Percentiles rank a stretch among this genome's conserved stretches.
Conservation (phyloP, 1,140 invertebrate species). For the Campoletis sonorensis region DNA sequence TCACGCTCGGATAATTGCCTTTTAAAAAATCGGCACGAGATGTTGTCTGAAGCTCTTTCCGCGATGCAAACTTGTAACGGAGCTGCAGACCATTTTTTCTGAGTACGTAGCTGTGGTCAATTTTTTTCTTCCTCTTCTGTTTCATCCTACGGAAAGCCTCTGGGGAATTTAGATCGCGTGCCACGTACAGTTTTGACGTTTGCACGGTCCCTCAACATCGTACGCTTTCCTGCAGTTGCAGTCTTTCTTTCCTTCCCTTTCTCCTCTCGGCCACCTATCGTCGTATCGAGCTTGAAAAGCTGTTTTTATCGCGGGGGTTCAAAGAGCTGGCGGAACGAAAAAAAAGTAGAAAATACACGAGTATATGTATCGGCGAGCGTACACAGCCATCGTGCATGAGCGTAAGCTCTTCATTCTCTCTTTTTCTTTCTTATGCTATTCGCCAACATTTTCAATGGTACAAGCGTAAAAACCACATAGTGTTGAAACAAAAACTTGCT, state of each 20-base stretch:
- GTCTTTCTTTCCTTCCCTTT: background rate
- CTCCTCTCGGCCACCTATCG: background rate
- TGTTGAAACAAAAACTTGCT: background rate
- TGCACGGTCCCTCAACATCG: constrained; percentile 26
- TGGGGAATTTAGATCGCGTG: constrained; percentile 50
- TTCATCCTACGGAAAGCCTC: constrained; percentile 41
- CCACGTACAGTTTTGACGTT: constrained; percentile 54
- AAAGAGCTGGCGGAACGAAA: constrained; percentile 40
- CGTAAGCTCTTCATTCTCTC: constrained; percentile 12
- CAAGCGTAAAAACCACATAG: constrained; percentile 8
- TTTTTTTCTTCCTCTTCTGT: constrained; percentile 46
- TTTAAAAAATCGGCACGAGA: constrained; percentile 56
- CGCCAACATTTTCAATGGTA: constrained; percentile 4
- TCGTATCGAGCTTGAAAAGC: constrained; percentile 45
- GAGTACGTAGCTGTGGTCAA: constrained; percentile 15
- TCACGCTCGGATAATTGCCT: constrained; percentile 62
- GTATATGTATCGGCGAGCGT: background rate
- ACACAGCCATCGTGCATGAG: constrained; percentile 15
- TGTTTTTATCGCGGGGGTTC: constrained; percentile 42
- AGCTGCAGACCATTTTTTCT: constrained; percentile 49
- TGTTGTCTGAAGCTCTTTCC: background rate
- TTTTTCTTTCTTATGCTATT: constrained; percentile 15
- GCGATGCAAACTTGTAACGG: constrained; percentile 9
- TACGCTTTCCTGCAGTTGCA: constrained; percentile 31
- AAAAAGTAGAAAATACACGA: constrained; percentile 19